Evolutionary conservation across 2,797 vertebrate genomes (phyloP).

Genomic region (Melanotaenia trifasciata): DNA sequence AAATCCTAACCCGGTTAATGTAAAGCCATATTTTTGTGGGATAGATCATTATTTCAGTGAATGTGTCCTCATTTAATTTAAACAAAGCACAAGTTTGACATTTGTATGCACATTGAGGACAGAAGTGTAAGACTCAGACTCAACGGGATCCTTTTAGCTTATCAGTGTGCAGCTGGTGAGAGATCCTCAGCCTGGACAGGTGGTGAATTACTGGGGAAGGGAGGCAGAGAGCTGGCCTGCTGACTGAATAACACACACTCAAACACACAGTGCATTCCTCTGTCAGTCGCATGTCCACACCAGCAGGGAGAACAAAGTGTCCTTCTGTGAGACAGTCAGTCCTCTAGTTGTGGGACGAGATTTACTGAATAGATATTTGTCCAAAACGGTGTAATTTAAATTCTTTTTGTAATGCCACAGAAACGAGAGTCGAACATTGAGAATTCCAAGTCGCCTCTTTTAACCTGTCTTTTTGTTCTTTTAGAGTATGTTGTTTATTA

Average conservation of each 20-base stretch:
- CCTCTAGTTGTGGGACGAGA: background rate
- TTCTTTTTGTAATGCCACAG: background rate
- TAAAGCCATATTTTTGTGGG: no score
- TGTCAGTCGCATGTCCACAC: constrained; percentile 33
- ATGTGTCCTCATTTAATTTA: background rate
- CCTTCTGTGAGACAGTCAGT: constrained; percentile 39
- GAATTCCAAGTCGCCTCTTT: background rate
- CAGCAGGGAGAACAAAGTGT: constrained; percentile 45
- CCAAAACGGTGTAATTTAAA: background rate
- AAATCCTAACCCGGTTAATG: no score
- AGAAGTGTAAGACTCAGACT: background rate
- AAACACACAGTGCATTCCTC: constrained; percentile 41
- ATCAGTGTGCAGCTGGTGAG: constrained; percentile 26
- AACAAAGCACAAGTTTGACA: background rate
- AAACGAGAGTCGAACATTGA: background rate
- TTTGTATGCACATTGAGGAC: background rate
- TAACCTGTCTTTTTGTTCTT: background rate
- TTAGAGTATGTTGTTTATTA: background rate
- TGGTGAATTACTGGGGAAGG: constrained; percentile 9
- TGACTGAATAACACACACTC: background rate
- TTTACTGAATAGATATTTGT: constrained; percentile 29
- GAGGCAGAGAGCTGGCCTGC: background rate
- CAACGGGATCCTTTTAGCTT: background rate
- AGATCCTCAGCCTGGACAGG: constrained; percentile 22
- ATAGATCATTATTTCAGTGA: no score